Base-by-base conservation (phyloP, 2,888 invertebrate species). In the Drosophila longiperda region DNA sequence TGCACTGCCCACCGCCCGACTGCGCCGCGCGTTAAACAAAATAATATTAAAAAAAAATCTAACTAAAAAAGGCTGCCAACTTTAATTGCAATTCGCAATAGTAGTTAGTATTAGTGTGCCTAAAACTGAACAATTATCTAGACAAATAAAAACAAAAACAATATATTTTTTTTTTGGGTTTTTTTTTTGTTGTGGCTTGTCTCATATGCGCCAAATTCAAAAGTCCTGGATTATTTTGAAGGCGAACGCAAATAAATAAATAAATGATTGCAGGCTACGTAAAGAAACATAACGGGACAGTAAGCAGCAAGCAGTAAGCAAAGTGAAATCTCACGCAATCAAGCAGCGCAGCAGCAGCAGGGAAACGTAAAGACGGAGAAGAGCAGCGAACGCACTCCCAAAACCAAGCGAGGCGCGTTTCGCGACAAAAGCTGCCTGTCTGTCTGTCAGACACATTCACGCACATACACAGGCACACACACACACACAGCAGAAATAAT, bases 181-280 rank as follows among this genome's bases (percentile, higher is more conserved):
- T 70, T 45, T 42, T 60, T 66, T 67, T 69, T 49, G 70, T 76
- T 83, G 66, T 71, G 76, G 45, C 45, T 45, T 45, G 8, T 45
- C 68, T 66, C 66, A 61, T 62, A 62, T 8, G 42, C 20, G 59
- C 34, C 12, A 73, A 89, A 89, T 90, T 91, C 91, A 90, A 90
- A 91, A 91, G 87, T 87, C 89, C 79, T 89, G 91, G 89, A 91
- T 91, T 91, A 91, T 91, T 92, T 91, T 91, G 91, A 91, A 62
- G 53, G 63, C 33, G 66, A 67, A 59, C 58, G 23, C 15, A 69
- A 23, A 66, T 48, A 48, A 45, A 38, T 17, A 17, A 33, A 40
- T 40, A 40, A 40, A 40, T 40, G 40, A 45, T 15, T 45, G 45
- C 45, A 45, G 2, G 59, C 64, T 66, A 66, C 29, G 61, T 55